Evolutionary conservation across 2,113 vertebrate genomes (phyloP), one percentile per base, ranked within the genome.

Genomic region (Pluvialis apricaria): DNA sequence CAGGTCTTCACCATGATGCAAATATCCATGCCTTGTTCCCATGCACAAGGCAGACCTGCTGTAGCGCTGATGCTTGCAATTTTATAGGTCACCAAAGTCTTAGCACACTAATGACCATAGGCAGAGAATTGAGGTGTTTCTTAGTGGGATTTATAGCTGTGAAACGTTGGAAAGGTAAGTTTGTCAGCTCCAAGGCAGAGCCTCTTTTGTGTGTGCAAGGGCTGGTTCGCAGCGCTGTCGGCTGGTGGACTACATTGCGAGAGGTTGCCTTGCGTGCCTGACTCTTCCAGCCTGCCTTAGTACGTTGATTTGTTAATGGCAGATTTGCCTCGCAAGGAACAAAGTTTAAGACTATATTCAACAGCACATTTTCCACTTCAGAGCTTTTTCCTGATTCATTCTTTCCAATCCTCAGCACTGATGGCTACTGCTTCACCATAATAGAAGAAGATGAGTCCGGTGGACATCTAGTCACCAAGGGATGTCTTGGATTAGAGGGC

Each of bases 361-460:
- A 7, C 47, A 71, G 42, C 38, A 69, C 11, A 1, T 77, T 84
- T 90, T 69, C 65, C 38, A 29, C 40, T 75, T 73, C 32, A 79
- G 1, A 60, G 28, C 32, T 18, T 81, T 34, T 69, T 92, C 58
- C 92, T 92, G 36, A 93, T 82, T 86, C 12, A 5, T 70, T 83
- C 29, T 91, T 93, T 97, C 72, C 86, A 90, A 84, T 92, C 86
- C 93, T 24, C 94, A 99, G 99, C 97, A 99, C 99, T 9, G 99
- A 99, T 92, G 99, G 99, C 62, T 99, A 99, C 96, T 99, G 99
- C 97, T 99, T 99, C 97, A 99, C 99, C 11, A 99, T 99, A 98
- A 98, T 99, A 97, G 99, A 99, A 97, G 99, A 99, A 95, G 99
- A 99, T 62, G 99, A 99, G 38, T 98, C 98, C 1, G 99, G 99